Base-by-base conservation (phyloP, 1,140 invertebrate species). In the Solen grandis region DNA sequence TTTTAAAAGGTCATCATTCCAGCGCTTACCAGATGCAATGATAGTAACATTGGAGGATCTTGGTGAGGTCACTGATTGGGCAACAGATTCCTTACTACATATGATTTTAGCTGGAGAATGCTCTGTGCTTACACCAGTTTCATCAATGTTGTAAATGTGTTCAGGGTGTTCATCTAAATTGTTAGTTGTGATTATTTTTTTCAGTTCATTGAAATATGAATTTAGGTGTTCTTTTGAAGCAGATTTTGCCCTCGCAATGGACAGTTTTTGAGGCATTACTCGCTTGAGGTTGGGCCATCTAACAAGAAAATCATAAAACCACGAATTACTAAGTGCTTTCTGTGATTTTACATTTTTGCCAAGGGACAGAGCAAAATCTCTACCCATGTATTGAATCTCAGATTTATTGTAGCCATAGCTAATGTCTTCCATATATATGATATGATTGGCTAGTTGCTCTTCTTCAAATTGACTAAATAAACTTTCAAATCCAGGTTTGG, bases 1-100 rank as follows among this genome's bases (percentile, higher is more conserved):
- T 57, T 86, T 87, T 8, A 93, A 63, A 74, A 93, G 92, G 79
- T 92, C 76, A 29, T 52, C 59, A 54, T 76, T 81, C 74, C 69
- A 82, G 13, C 77, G 62, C 27, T 79, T 79, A 33, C 86, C 74
- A 25, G 85, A 82, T 55, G 50, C 60, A 74, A 74, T 72, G 25
- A 87, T 63, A 25, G 85, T 86, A 5, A 88, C 84, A 57, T 73
- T 69, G 1, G 65, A 31, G 31, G 50, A 77, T 35, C 76, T 70
- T 60, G 63, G 55, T 33, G 65, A 79, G 36, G 76, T 70, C 3
- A 79, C 66, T 73, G n/a, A n/a, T n/a, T n/a, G n/a, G n/a, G n/a
- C n/a, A n/a, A n/a, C n/a, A n/a, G n/a, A n/a, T n/a, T n/a, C 33
- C 54, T 73, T 70, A 16, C 22, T 16, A 33, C 59, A 60, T 19